These are phyloP conservation scores for Sylvicola cinctus DNA, from an alignment of 2,888 invertebrate species.

Conservation along the genomic window DNA sequence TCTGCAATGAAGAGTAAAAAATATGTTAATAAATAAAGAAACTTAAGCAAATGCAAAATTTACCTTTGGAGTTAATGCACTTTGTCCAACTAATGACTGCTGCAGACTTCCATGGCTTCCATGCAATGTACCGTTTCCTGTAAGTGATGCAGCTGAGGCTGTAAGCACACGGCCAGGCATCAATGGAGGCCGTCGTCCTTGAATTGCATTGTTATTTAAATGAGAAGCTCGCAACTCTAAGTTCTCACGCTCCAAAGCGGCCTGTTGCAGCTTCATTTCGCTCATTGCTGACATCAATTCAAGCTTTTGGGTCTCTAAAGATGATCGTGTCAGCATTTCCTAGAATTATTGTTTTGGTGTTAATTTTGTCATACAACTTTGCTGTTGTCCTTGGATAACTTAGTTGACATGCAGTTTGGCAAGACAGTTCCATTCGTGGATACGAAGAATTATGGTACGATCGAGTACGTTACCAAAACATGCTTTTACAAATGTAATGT, in stretches of 20 bases:
- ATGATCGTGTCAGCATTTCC: conserved; percentile 74
- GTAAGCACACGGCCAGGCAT: conserved; percentile 6
- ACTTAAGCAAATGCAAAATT: conserved; percentile 7
- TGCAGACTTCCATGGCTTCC: conserved; percentile 23
- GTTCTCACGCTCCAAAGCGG: conserved; percentile 73
- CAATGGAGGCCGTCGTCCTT: conserved; percentile 7
- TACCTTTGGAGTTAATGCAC: conserved; percentile 27
- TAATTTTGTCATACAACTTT: conserved; percentile 2
- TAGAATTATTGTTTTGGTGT: conserved; percentile 17
- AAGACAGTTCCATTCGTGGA: not conserved
- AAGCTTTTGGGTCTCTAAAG: conserved; percentile 84
- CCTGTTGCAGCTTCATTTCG: conserved; percentile 71
- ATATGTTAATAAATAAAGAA: not conserved
- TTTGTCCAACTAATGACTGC: conserved; percentile 11
- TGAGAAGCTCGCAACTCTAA: conserved; percentile 42
- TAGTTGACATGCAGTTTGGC: not conserved
- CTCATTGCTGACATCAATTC: conserved; percentile 86
- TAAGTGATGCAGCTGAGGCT: conserved; percentile 1
- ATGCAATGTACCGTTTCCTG: conserved; percentile 10
- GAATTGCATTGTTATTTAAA: conserved; percentile 14
- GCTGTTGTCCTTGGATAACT: too few relatives aligned
- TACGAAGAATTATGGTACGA: too few relatives aligned
- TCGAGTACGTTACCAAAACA: too few relatives aligned
- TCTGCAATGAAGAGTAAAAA: conserved; percentile 25
- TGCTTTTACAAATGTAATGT: too few relatives aligned